phyloP scores from a whole-genome alignment of 53 echinoderm and acorn worm species.

The Luidia sarsii region DNA sequence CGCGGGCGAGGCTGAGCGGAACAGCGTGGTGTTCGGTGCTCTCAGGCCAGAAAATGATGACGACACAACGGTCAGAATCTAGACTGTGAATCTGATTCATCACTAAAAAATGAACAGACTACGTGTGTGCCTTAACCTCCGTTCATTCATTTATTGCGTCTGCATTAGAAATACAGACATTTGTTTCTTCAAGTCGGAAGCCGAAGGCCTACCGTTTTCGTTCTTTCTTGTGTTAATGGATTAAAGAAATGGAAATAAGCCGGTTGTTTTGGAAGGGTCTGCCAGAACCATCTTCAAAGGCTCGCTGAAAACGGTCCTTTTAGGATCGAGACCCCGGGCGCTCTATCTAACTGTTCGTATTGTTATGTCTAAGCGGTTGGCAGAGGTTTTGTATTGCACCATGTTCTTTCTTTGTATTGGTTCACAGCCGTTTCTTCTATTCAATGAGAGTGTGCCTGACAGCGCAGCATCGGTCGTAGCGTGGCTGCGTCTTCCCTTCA shows the following conservation, averaged over 20 bases:
- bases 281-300: no score
- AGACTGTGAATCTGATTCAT: background rate
- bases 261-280: no score
- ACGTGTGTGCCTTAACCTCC: no score
- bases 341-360: no score
- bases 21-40: slow-evolving; percentile 45
- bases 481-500: slow-evolving; percentile 48
- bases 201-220: no score
- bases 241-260: no score
- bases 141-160: background rate
- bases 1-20: background rate
- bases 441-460: slow-evolving; percentile 5
- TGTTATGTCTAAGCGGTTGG: no score
- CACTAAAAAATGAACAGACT: no score
- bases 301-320: no score
- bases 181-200: background rate
- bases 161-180: background rate
- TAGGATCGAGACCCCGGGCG: no score
- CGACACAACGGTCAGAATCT: slow-evolving; percentile 22
- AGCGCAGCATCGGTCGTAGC: slow-evolving; percentile 3
- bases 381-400: no score
- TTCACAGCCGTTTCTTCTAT: slow-evolving; percentile 19
- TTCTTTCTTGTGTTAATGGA: no score
- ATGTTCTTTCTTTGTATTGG: background rate
- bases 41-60: background rate